Evolutionary conservation across 2,888 invertebrate genomes (phyloP).

Genomic region (Meandrusa payeni): DNA sequence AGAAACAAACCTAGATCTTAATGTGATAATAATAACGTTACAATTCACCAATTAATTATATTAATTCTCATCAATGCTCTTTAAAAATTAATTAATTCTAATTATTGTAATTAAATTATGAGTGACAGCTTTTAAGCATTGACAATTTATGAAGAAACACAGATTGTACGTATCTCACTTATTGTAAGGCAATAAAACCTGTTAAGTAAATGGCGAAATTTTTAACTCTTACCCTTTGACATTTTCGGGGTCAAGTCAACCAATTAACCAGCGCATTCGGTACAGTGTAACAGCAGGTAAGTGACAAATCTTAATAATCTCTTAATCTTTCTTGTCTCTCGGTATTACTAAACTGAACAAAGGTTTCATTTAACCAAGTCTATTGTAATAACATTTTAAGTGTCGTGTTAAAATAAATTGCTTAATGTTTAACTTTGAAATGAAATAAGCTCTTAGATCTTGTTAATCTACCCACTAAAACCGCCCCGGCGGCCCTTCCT

Average conservation of each 20-base stretch:
- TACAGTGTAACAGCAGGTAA: constrained; percentile 23
- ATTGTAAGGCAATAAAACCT: constrained; percentile 19
- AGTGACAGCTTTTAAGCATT: constrained; percentile 11
- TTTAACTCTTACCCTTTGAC: constrained; percentile 23
- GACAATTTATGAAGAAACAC: constrained; percentile 4
- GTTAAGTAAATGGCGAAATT: constrained; percentile 23
- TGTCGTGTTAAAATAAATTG: constrained; percentile 7
- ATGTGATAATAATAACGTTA: constrained; percentile 11
- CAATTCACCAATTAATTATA: not conserved
- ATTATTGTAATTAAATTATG: constrained; percentile 13
- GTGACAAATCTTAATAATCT: constrained; percentile 23
- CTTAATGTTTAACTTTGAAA: constrained; percentile 5
- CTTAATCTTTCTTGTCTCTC: constrained; percentile 14
- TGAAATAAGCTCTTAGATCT: no score
- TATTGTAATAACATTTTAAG: constrained; percentile 1
- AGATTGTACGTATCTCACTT: constrained; percentile 1
- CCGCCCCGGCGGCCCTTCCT: no score
- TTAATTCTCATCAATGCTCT: not conserved
- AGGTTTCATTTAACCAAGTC: not conserved
- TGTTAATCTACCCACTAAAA: no score
- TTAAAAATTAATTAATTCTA: constrained; percentile 3
- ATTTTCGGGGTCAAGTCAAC: constrained; percentile 21
- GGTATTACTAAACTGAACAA: constrained; percentile 8
- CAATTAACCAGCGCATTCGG: constrained; percentile 23
- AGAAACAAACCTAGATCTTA: constrained; percentile 15